Base-by-base conservation (phyloP, 1,140 invertebrate species). In the Drosophila triauraria region DNA sequence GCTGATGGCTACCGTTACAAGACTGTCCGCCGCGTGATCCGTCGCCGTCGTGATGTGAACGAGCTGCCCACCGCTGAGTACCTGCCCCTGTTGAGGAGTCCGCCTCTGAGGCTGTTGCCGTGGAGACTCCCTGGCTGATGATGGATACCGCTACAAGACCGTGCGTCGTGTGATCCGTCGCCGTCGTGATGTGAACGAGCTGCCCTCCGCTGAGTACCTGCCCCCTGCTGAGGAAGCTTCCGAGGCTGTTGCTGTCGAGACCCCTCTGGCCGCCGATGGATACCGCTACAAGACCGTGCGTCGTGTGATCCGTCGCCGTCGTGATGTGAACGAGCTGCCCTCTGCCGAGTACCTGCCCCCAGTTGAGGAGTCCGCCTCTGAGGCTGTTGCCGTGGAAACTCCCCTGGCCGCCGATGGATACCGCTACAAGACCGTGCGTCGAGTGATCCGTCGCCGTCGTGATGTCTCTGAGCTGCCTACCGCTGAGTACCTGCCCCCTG, bases 1-100 rank as follows among this genome's bases (percentile, higher is more conserved):
- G 82, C 61, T 50, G 86, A 91, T 79, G 87, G 87, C 0, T 91
- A 91, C 62, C 84, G 79, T 8, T 91, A 91, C 81, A 90, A 91
- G 75, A 78, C 82, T 0, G 87, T 91, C 1, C 87, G 87, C 10
- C 82, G 76, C 17, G 71, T 79, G 74, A 79, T 84, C 57, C 83
- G 86, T 65, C 86, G 69, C 1, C 86, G 83, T 63, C 85, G 85
- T 87, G 86, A 87, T 71, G 86, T 91, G 2, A 83, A 48, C 47
- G 83, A 87, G 67, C 62, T 83, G 67, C 62, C 81, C 6, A 42
- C 72, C 2, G 25, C 44, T 27, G 80, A 88, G 27, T 90, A 90
- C 68, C 63, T 87, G 60, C 84, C 40, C 81, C 81, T 0, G 62
- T 46, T 25, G 78, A 59, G 48, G 80, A 64, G 12, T n/a, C n/a